A percentile compares a stretch with the other conserved stretches of the same genome.
Conservation (phyloP, 2,888 invertebrate genomes). For the Lycophotia porphyrea region DNA sequence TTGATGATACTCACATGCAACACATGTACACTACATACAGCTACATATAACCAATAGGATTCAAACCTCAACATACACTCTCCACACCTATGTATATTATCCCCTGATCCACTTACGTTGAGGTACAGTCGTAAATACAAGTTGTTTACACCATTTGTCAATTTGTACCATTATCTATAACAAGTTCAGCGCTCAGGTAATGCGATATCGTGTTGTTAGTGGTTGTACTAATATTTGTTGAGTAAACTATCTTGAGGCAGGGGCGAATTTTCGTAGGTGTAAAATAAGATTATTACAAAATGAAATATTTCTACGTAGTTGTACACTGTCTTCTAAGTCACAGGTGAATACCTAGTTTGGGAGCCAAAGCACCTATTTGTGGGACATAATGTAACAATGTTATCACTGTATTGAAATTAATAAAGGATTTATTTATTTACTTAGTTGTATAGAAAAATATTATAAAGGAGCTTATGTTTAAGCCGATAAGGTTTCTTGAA, state of each 20-base stretch:
- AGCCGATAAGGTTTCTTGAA: slow-evolving; percentile 10
- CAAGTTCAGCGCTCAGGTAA: slow-evolving; percentile 61
- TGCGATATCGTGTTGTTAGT: slow-evolving; percentile 45
- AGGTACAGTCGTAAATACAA: slow-evolving; percentile 62
- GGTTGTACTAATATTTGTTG: slow-evolving; percentile 53
- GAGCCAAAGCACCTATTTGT: not conserved
- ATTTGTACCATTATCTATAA: slow-evolving; percentile 64
- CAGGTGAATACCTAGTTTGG: too few species aligned
- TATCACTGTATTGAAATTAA: not conserved
- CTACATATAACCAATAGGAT: slow-evolving; percentile 5
- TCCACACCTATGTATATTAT: slow-evolving; percentile 22
- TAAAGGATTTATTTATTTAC: not conserved
- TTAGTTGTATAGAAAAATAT: slow-evolving; percentile 4
- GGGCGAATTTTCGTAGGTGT: slow-evolving; percentile 13
- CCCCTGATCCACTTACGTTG: slow-evolving; percentile 46
- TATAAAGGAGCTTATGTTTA: slow-evolving; percentile 1
- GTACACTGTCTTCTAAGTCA: too few species aligned
- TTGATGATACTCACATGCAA: not conserved
- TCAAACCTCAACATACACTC: slow-evolving; percentile 22
- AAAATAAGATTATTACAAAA: slow-evolving; percentile 2
- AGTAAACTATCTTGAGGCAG: slow-evolving; percentile 38
- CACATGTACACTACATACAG: not conserved
- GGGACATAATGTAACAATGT: not conserved
- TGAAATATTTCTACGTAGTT: not conserved
- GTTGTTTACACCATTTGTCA: slow-evolving; percentile 66